Percentiles rank a stretch among this genome's conserved stretches.
Evolutionary conservation across 2,888 invertebrate species (phyloP).

Genomic region (Anthoptus insignis): DNA sequence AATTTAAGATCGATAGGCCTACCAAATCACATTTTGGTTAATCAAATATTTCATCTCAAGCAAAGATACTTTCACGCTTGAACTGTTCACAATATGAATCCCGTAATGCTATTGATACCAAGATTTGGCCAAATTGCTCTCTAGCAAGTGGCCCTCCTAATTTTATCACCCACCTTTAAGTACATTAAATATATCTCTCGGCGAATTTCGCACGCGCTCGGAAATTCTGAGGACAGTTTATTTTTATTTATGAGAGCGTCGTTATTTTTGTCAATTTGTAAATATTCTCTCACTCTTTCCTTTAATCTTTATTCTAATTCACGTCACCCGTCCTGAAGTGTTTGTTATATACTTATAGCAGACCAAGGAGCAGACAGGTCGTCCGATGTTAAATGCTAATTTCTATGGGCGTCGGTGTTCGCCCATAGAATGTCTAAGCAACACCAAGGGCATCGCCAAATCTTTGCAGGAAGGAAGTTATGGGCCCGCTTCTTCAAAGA

Average conservation of each 20-base stretch:
- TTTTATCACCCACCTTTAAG: slow-evolving; percentile 10
- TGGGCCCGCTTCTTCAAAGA: too few species aligned
- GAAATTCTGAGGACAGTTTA: neutral
- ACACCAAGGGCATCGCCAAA: too few species aligned
- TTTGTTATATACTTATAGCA: too few species aligned
- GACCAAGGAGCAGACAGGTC: too few species aligned
- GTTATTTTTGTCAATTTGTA: too few species aligned
- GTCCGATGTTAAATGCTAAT: too few species aligned
- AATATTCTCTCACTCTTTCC: too few species aligned
- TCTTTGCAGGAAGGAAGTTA: too few species aligned
- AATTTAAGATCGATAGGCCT: neutral
- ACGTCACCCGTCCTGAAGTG: too few species aligned
- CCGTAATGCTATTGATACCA: slow-evolving; percentile 21
- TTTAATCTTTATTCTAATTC: too few species aligned
- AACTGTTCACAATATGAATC: slow-evolving; percentile 4
- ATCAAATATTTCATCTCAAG: slow-evolving; percentile 1
- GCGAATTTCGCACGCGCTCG: neutral
- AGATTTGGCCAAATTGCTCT: slow-evolving; percentile 19
- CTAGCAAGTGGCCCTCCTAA: slow-evolving; percentile 6
- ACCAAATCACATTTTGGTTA: neutral
- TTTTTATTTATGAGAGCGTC: neutral
- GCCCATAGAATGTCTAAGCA: too few species aligned
- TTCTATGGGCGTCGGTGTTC: too few species aligned
- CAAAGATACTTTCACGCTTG: slow-evolving; percentile 2
- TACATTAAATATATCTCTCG: slow-evolving; percentile 19